Base-by-base conservation (phyloP, 2,797 vertebrate genomes). In the Neosilurus mollespiculum region DNA sequence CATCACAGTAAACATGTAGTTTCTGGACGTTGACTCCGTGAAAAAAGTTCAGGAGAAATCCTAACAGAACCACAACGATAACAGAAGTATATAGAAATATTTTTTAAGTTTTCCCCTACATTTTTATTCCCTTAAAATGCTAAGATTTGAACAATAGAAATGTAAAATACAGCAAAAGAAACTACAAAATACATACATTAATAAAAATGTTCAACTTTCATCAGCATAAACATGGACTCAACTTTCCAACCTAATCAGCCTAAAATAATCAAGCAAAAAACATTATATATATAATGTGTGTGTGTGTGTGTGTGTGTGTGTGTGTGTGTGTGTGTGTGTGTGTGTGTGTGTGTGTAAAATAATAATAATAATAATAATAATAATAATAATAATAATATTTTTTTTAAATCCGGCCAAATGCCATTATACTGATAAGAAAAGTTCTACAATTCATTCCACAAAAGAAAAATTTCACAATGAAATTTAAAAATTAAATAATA, bases 1-100 rank as follows among this genome's bases (percentile, higher is more conserved):
- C 56, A 58, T 85, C 67, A 83, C 69, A 72, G 85, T 64, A 75
- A 85, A 86, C 78, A 78, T 66, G 24, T 51, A 81, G 34, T 66
- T 62, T n/a, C 66, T 34, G 54, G 53, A 58, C 30, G 53, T 43
- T 81, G 14, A 7, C 64, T 64, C 56, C 24, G 4, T 16, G 26
- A 12, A 24, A 69, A 51, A 69, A 49, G 30, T 59, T 70, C 4
- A 30, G n/a, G 10, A 78, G 16, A 78, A 51, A 18, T 51, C 3
- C 62, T 77, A 12, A 59, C 30, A 61, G 34, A 61, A 37, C 26
- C 37, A 61, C 30, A 77, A 43, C 8, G 22, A 61, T 77, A 12
- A 59, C 20, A 61, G 20, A 61, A 37, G 16, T 61, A 43, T 20
- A 77, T 34, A 43, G 43, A 43, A 43, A 43, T 43, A 8, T 43